Percentiles rank a stretch among this genome's conserved stretches.
Evolutionary conservation across 2,888 invertebrate species (phyloP).

Genomic region (Ernsta delagoae): DNA sequence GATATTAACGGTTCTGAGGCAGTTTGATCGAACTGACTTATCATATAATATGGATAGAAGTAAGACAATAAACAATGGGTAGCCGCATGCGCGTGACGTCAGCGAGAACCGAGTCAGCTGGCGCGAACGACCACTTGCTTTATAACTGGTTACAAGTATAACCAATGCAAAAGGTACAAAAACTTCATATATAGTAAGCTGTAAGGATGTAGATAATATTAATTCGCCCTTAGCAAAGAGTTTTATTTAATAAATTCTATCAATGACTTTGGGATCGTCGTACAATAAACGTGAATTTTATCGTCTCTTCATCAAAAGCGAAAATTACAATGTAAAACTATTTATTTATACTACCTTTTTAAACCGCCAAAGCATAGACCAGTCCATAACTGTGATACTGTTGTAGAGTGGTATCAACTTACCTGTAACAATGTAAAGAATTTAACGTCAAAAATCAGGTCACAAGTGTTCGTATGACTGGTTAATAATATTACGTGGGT

Average conservation of each 20-base stretch:
- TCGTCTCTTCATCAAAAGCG: background rate
- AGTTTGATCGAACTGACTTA: constrained; percentile 5
- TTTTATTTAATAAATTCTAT: no score
- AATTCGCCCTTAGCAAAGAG: background rate
- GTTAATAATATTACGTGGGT: background rate
- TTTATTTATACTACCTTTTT: no score
- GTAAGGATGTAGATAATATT: background rate
- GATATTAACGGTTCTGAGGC: constrained; percentile 3
- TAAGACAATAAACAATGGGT: no score
- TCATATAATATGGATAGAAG: background rate
- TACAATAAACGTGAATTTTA: background rate
- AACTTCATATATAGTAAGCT: background rate
- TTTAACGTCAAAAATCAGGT: background rate
- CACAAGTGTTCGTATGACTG: background rate
- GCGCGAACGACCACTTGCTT: constrained; percentile 5
- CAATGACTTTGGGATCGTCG: no score
- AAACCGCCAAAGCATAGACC: no score
- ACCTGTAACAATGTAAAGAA: constrained; percentile 7
- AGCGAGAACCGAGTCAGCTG: constrained; percentile 60
- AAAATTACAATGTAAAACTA: background rate
- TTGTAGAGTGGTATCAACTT: background rate
- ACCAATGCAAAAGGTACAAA: constrained; percentile 11
- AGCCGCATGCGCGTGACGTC: constrained; percentile 67
- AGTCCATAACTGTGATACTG: background rate
- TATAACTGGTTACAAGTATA: constrained; percentile 12